Percentiles rank a stretch among this genome's conserved stretches.
Evolutionary conservation across 2,888 invertebrate genomes (phyloP).

Genomic region (Lottia scabra): DNA sequence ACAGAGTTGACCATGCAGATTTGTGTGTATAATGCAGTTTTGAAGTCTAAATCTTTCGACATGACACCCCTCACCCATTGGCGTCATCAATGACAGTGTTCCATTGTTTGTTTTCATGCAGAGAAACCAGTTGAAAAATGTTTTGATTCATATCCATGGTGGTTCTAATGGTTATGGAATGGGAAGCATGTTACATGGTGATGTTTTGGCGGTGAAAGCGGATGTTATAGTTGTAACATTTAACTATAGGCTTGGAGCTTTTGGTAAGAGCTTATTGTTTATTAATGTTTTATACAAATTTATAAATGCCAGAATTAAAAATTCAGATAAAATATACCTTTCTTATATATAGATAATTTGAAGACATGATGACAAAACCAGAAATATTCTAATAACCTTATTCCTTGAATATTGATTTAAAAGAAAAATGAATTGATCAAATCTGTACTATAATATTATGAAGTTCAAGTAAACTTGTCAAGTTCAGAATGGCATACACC

Average conservation of each 20-base stretch:
- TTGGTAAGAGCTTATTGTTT: slow-evolving; percentile 32
- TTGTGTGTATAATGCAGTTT: too few relatives aligned
- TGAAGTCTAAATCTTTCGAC: too few relatives aligned
- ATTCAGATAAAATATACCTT: not conserved
- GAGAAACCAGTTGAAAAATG: slow-evolving; percentile 1
- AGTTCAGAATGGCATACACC: too few relatives aligned
- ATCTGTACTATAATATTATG: too few relatives aligned
- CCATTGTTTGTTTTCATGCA: too few relatives aligned
- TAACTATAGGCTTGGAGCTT: slow-evolving; percentile 45
- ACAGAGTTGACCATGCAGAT: too few relatives aligned
- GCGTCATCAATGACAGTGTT: not conserved
- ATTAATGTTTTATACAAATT: not conserved
- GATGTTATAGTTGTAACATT: slow-evolving; percentile 44
- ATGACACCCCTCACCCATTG: too few relatives aligned
- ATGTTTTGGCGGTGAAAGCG: slow-evolving; percentile 41
- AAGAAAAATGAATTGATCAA: too few relatives aligned
- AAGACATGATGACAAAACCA: not conserved
- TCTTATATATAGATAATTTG: not conserved
- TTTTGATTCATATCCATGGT: slow-evolving; percentile 48
- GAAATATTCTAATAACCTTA: too few relatives aligned
- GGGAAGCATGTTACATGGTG: slow-evolving; percentile 49
- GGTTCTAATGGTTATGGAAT: slow-evolving; percentile 50
- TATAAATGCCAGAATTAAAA: not conserved
- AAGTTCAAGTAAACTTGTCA: too few relatives aligned
- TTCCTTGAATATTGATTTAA: too few relatives aligned